phyloP scores from a whole-genome alignment of 2,888 invertebrate species.

The Holacanthella duospinosa region DNA sequence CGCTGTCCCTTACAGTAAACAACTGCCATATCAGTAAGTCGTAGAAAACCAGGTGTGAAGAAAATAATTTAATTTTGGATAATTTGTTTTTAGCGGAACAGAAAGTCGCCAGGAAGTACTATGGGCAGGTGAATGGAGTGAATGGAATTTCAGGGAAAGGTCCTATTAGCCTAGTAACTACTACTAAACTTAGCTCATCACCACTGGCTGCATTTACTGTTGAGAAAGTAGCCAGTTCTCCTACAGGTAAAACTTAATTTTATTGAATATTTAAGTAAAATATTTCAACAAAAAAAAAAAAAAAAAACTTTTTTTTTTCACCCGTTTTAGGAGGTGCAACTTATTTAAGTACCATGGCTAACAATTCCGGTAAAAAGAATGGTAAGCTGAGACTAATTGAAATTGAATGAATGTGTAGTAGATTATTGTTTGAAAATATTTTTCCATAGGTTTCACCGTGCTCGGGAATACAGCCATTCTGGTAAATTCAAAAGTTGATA shows the following conservation, averaged over 20 bases:
- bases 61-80: too few relatives aligned
- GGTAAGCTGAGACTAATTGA: background rate
- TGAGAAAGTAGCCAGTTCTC: conserved; percentile 37
- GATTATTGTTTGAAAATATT: background rate
- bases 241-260: conserved; percentile 26
- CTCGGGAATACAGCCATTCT: conserved; percentile 33
- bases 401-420: background rate
- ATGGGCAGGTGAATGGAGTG: conserved; percentile 35
- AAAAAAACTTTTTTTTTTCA: conserved; percentile 1
- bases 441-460: conserved; percentile 30
- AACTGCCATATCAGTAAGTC: conserved; percentile 35
- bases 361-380: conserved; percentile 23
- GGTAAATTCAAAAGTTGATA: conserved; percentile 33
- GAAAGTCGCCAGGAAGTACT: conserved; percentile 27
- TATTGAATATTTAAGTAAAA: background rate
- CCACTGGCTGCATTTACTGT: conserved; percentile 37
- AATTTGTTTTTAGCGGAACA: conserved; percentile 24
- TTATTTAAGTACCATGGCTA: conserved; percentile 27
- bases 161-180: conserved; percentile 36
- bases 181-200: conserved; percentile 37
- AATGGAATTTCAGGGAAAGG: conserved; percentile 34
- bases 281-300: background rate
- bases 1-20: conserved; percentile 34
- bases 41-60: background rate
- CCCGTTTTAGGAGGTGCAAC: conserved; percentile 29